Conservation (phyloP, 1,140 invertebrate species). For the Drosophila micromelanica region DNA sequence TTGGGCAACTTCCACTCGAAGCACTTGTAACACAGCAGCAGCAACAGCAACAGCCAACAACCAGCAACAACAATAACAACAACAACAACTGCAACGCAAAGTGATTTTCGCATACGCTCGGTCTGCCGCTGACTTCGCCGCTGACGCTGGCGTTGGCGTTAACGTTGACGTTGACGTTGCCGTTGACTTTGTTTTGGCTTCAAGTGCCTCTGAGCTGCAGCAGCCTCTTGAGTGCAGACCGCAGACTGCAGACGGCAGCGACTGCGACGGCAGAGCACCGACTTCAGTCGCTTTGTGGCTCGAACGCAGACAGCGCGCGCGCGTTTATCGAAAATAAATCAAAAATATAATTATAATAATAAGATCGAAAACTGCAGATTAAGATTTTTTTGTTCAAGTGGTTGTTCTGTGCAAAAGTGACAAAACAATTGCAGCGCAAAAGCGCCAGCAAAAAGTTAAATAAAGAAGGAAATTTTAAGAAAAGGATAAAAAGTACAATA, state of each 20-base stretch:
- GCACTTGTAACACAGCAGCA: slow-evolving; percentile 28
- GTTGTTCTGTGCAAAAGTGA: slow-evolving; percentile 21
- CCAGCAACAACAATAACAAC: too few relatives aligned
- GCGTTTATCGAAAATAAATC: slow-evolving; percentile 23
- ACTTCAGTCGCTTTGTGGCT: slow-evolving; percentile 46
- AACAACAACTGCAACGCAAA: slow-evolving; percentile 53
- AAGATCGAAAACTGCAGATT: background rate
- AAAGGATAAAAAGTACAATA: slow-evolving; percentile 33
- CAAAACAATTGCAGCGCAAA: slow-evolving; percentile 2
- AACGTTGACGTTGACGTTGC: slow-evolving; percentile 50
- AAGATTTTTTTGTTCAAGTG: slow-evolving; percentile 38
- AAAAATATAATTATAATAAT: background rate
- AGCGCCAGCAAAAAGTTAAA: slow-evolving; percentile 7
- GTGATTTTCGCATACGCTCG: slow-evolving; percentile 44
- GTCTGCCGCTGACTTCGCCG: slow-evolving; percentile 47
- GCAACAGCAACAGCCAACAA: too few relatives aligned
- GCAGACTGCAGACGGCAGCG: slow-evolving; percentile 22
- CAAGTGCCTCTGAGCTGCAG: slow-evolving; percentile 43
- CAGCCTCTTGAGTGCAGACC: slow-evolving; percentile 33
- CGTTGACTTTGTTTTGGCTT: slow-evolving; percentile 63
- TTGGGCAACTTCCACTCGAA: slow-evolving; percentile 23
- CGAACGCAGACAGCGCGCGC: slow-evolving; percentile 46
- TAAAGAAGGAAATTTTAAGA: background rate
- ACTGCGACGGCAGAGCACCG: slow-evolving; percentile 30
- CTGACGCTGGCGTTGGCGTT: slow-evolving; percentile 45